phyloP scores from a whole-genome alignment of 2,113 vertebrate genomes.

The Cyrtonyx montezumae region DNA sequence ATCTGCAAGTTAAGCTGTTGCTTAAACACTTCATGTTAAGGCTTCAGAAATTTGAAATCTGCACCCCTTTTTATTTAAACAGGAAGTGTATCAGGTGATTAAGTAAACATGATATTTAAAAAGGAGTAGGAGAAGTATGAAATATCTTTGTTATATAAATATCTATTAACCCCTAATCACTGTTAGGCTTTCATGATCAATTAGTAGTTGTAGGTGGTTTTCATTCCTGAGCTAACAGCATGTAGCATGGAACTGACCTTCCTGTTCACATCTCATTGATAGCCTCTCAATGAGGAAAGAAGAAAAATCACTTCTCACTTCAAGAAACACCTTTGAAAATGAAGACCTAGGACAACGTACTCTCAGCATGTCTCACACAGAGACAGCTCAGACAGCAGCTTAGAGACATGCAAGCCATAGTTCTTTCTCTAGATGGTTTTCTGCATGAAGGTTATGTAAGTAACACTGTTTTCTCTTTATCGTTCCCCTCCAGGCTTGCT shows the following conservation, averaged over 20 bases:
- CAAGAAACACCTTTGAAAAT: background rate
- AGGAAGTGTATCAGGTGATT: background rate
- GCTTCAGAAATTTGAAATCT: background rate
- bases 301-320: background rate
- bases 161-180: background rate
- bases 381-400: background rate
- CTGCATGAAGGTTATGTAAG: conserved; percentile 15
- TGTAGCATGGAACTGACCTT: background rate
- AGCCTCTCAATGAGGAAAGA: background rate
- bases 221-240: background rate
- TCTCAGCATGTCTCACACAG: background rate
- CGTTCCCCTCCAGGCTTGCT: background rate
- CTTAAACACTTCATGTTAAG: background rate
- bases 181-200: background rate
- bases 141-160: background rate
- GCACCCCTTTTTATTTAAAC: background rate
- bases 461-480: conserved; percentile 1
- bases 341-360: background rate
- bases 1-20: background rate
- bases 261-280: accelerated
- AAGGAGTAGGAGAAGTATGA: background rate
- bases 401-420: background rate
- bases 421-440: background rate
- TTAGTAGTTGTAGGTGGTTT: background rate
- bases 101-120: background rate